phyloP scores from a whole-genome alignment of 2,797 vertebrate species.

The Hemibagrus guttatus region DNA sequence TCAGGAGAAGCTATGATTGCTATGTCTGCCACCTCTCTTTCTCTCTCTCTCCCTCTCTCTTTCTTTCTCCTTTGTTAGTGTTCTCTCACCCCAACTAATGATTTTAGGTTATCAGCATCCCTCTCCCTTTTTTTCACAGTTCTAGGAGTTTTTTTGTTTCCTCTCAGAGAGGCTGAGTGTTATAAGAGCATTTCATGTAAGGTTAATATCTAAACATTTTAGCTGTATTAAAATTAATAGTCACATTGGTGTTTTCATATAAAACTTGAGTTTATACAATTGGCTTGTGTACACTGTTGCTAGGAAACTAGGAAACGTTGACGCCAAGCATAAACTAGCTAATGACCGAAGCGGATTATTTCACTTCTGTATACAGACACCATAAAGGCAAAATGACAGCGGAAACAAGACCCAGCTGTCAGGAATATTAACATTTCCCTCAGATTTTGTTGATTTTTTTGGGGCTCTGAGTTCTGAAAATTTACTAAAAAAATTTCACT shows the following conservation, averaged over 20 bases:
- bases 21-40: neutral
- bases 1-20: slow-evolving; percentile 8
- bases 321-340: neutral
- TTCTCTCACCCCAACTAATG: neutral
- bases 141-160: neutral
- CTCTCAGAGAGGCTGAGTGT: neutral
- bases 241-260: neutral
- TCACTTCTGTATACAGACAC: neutral
- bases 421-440: neutral
- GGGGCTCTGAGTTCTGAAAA: too few species aligned
- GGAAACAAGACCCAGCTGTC: neutral
- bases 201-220: neutral
- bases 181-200: neutral
- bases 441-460: neutral
- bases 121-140: too few species aligned
- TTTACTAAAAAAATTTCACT: too few species aligned
- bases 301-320: neutral
- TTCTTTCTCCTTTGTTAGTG: slow-evolving; percentile 38
- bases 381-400: neutral
- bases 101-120: neutral
- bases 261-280: neutral
- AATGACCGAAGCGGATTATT: too few species aligned
- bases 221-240: neutral
- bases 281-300: neutral
- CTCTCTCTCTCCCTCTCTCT: slow-evolving; percentile 10